Conservation (phyloP, 2,888 invertebrate genomes). For the Auanema freiburgensis region DNA sequence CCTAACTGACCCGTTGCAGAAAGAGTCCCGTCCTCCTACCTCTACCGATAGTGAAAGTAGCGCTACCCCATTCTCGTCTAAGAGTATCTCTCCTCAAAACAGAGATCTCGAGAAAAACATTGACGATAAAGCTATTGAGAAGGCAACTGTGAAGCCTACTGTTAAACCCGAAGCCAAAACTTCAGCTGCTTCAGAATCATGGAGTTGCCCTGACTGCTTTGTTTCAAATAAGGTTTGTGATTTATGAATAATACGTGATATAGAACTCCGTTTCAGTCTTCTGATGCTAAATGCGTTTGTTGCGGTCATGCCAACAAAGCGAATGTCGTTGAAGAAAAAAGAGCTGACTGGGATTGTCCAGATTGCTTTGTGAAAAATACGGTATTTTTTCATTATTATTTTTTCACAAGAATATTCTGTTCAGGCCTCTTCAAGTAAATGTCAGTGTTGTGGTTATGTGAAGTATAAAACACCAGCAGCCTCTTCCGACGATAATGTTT, state of each 20-base stretch:
- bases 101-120: no score
- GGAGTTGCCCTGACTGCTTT: constrained; percentile 14
- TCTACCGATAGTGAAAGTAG: constrained; percentile 2
- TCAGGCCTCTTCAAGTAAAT: neutral
- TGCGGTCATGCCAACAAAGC: neutral
- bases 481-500: neutral
- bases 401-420: no score
- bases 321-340: neutral
- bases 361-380: constrained; percentile 10
- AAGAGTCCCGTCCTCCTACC: constrained; percentile 3
- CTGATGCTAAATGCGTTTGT: no score
- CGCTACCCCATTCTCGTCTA: neutral
- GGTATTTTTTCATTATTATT: constrained; percentile 4
- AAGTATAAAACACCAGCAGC: neutral
- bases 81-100: no score
- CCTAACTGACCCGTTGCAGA: neutral
- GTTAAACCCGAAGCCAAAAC: neutral
- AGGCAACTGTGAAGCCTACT: neutral
- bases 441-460: constrained; percentile 11
- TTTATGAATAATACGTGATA: no score
- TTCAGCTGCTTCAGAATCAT: neutral
- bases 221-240: constrained; percentile 11
- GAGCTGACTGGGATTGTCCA: constrained; percentile 12
- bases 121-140: no score
- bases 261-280: no score